phyloP scores from a whole-genome alignment of 2,113 vertebrate species.

The Ursus arctos region DNA sequence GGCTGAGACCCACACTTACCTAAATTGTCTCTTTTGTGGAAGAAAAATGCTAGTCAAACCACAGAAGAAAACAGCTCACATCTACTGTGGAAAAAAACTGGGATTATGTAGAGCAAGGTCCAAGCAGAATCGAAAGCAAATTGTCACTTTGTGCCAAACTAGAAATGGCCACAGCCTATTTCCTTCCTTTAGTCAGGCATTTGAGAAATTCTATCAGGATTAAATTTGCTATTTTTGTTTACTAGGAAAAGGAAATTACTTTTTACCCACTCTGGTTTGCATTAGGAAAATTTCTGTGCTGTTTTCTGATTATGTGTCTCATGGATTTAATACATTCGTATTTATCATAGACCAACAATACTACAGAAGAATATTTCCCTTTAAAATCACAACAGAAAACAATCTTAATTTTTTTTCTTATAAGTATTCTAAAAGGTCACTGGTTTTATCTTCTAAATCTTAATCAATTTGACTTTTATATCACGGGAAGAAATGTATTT shows the following conservation, averaged over 20 bases:
- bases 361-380: not conserved
- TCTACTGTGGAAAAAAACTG: not conserved
- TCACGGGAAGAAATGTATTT: constrained; percentile 43
- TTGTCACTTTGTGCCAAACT: not conserved
- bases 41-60: not conserved
- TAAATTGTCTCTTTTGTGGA: not conserved
- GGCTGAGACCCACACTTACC: not conserved
- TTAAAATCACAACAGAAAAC: constrained; percentile 1
- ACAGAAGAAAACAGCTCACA: not conserved
- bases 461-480: not conserved
- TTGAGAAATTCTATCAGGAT: not conserved
- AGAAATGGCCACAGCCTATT: not conserved
- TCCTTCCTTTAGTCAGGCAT: not conserved
- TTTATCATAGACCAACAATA: not conserved
- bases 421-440: not conserved
- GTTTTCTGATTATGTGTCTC: not conserved
- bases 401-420: not conserved
- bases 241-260: not conserved
- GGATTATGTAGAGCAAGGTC: not conserved
- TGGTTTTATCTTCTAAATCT: not conserved
- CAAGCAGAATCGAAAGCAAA: constrained; percentile 8
- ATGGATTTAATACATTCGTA: not conserved
- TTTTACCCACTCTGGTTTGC: not conserved
- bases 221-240: constrained; percentile 37
- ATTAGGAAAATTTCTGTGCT: not conserved